Conservation (phyloP, 2,797 vertebrate genomes). For the Poecilia gillii region DNA sequence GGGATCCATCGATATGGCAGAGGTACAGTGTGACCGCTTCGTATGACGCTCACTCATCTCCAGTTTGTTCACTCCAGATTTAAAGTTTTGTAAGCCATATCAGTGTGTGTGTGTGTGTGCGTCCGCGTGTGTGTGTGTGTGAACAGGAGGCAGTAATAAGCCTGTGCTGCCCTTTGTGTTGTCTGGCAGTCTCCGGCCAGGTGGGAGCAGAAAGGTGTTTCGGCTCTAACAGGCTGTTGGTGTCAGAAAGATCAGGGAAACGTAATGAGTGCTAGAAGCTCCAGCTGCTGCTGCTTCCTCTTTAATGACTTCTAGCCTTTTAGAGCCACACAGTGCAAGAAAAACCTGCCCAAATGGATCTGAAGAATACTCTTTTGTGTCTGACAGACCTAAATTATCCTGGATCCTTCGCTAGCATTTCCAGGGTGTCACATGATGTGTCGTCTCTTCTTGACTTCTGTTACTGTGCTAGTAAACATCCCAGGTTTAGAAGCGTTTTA, state of each 20-base stretch:
- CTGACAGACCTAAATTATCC: not conserved
- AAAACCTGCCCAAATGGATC: not conserved
- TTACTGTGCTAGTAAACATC: not conserved
- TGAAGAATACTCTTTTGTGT: constrained; percentile 8
- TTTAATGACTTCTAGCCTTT: constrained; percentile 2
- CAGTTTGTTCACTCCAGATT: accelerated
- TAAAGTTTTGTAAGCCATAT: not conserved
- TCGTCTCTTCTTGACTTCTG: not conserved
- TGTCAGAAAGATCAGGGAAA: constrained; percentile 6
- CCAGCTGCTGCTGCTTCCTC: not conserved
- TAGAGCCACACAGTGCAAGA: constrained; percentile 1
- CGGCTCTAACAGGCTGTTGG: constrained; percentile 10
- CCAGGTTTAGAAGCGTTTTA: not conserved
- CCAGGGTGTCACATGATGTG: not conserved
- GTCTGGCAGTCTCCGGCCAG: not conserved
- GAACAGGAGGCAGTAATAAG: not conserved
- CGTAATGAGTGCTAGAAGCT: constrained; percentile 28
- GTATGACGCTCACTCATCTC: not conserved
- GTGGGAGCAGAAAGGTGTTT: constrained; percentile 8
- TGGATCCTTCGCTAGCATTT: not conserved
- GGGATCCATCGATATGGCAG: constrained; percentile 94
- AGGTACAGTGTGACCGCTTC: constrained; percentile 76
- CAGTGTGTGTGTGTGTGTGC: not conserved
- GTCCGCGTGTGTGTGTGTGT: not conserved
- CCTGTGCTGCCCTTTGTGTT: not conserved